These are phyloP conservation scores for Ametastegia equiseti DNA, from an alignment of 2,888 invertebrate genomes.

Conservation along the genomic window DNA sequence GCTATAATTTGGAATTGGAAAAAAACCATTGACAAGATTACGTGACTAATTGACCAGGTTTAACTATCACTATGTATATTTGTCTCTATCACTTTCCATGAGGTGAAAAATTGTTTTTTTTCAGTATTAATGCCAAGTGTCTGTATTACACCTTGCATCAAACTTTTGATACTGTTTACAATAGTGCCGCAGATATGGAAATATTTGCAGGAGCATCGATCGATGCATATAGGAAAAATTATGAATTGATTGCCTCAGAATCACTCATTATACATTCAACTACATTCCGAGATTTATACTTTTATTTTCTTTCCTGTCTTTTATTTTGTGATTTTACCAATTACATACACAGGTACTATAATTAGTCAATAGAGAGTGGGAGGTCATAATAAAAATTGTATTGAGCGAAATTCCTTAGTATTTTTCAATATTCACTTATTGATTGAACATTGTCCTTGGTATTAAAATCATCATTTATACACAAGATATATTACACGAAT, in stretches of 20 bases:
- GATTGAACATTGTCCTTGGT: background rate
- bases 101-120: too few relatives aligned
- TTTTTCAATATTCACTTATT: background rate
- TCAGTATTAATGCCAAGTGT: background rate
- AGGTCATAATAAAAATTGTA: background rate
- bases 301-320: background rate
- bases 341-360: background rate
- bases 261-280: background rate
- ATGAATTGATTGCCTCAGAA: background rate
- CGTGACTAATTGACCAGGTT: background rate
- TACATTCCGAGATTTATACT: background rate
- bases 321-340: background rate
- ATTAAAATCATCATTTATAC: background rate
- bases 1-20: background rate
- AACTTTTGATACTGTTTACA: background rate
- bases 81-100: too few relatives aligned
- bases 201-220: background rate
- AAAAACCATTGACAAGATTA: background rate
- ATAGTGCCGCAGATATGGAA: background rate
- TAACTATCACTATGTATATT: background rate
- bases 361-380: background rate
- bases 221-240: background rate
- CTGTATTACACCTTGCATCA: background rate
- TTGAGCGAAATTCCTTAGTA: background rate
- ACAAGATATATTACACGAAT: background rate